phyloP scores from a whole-genome alignment of 2,797 vertebrate genomes.

The Clamator glandarius region DNA sequence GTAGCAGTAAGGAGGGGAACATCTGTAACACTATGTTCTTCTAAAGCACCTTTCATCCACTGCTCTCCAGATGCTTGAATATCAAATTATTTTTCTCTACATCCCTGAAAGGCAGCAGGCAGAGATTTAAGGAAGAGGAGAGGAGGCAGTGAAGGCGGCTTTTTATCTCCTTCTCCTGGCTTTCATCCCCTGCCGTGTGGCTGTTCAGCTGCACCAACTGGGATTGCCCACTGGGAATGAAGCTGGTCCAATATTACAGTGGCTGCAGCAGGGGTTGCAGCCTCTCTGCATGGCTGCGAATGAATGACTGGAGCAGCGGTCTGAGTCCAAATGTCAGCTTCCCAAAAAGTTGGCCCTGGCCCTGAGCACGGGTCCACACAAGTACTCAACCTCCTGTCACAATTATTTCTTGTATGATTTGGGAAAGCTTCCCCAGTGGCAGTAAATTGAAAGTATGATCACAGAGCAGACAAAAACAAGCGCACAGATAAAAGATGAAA shows the following conservation, averaged over 20 bases:
- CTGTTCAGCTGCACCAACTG: accelerated
- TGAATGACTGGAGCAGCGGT: background rate
- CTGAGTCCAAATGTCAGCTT: background rate
- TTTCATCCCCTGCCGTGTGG: background rate
- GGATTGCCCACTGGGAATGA: background rate
- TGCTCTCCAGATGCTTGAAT: slow-evolving; percentile 7
- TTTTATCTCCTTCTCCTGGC: background rate
- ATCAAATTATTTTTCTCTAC: background rate
- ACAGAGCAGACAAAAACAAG: background rate
- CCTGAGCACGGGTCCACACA: accelerated
- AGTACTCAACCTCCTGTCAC: background rate
- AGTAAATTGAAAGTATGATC: background rate
- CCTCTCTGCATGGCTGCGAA: background rate
- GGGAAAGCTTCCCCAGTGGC: background rate
- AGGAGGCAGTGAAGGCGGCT: background rate
- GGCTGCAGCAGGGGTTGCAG: background rate
- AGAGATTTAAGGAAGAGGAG: background rate
- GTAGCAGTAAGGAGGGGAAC: background rate
- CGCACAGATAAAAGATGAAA: background rate
- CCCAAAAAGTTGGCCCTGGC: accelerated
- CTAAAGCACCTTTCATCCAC: background rate
- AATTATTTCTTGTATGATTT: background rate
- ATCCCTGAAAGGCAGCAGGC: background rate
- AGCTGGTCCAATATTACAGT: background rate
- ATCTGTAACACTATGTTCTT: background rate